These are phyloP conservation scores for Macaria notata DNA, from an alignment of 2,888 invertebrate genomes.

Conservation along the genomic window DNA sequence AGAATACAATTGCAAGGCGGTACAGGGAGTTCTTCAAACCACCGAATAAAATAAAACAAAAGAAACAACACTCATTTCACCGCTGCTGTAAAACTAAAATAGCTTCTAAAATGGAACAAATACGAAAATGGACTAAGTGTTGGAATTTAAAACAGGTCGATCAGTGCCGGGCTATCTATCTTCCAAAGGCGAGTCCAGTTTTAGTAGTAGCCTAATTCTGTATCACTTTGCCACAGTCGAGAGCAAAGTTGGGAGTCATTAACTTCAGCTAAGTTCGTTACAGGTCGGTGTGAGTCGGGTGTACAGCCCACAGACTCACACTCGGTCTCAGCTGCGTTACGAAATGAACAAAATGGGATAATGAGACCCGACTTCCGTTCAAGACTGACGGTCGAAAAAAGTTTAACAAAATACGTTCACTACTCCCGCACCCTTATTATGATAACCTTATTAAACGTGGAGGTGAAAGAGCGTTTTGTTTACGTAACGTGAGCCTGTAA, in stretches of 20 bases:
- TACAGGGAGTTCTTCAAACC: slow-evolving; percentile 1
- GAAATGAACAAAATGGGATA: slow-evolving; percentile 55
- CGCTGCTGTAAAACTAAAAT: slow-evolving; percentile 25
- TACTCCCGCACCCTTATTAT: slow-evolving; percentile 32
- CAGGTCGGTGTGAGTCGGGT: slow-evolving; percentile 36
- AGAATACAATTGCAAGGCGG: too few species aligned
- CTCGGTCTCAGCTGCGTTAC: slow-evolving; percentile 49
- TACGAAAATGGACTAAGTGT: slow-evolving; percentile 33
- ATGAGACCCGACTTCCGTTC: slow-evolving; percentile 37
- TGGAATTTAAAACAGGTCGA: slow-evolving; percentile 32
- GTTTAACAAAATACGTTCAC: slow-evolving; percentile 30
- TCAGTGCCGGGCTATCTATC: slow-evolving; percentile 42
- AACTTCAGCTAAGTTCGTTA: slow-evolving; percentile 63
- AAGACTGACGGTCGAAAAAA: slow-evolving; percentile 30
- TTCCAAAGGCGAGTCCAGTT: slow-evolving; percentile 49
- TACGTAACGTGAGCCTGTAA: slow-evolving; percentile 22
- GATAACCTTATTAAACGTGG: slow-evolving; percentile 33
- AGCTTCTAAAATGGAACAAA: slow-evolving; percentile 28
- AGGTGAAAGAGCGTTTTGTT: slow-evolving; percentile 27
- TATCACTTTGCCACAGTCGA: slow-evolving; percentile 39
- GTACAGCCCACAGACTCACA: slow-evolving; percentile 32
- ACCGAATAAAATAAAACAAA: slow-evolving; percentile 15
- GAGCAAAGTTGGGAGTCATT: slow-evolving; percentile 57
- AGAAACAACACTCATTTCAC: slow-evolving; percentile 18
- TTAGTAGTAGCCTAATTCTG: slow-evolving; percentile 47